Evolutionary conservation across 1,140 invertebrate species (phyloP), one percentile per base, ranked within the genome.

Genomic region (Calosoma granatense): DNA sequence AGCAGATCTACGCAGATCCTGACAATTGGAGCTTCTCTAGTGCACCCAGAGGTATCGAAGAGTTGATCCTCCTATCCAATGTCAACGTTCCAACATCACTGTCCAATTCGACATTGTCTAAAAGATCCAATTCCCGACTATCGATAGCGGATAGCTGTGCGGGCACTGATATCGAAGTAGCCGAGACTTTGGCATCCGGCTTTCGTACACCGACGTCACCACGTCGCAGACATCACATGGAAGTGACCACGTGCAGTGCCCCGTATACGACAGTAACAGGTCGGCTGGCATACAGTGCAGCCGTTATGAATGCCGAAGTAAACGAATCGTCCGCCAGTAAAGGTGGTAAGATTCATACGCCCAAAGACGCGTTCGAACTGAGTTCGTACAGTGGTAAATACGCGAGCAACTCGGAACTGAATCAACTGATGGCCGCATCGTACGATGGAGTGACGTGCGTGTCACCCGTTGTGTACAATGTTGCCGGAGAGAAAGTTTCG

Each of bases 1-100:
- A 82, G 64, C 81, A 81, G 65, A 78, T 87, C 51, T 86, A 85
- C 60, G 74, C 79, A 1, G 79, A 82, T 56, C 79, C 80, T 4
- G 84, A 88, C 60, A 84, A 81, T 65, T 88, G 86, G 86, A 82
- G 76, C n/a, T 84, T 84, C 57, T 81, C 81, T 21, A 81, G 80
- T 65, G 81, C 78, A 71, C 75, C 77, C 61, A 74, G 76, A 64
- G 77, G 73, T 65, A 76, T 79, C 67, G 75, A 78, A 61, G 78
- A 80, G 57, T 71, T 80, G 55, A 71, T 79, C 63, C 65, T 79
- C 56, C 51, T 74, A n/a, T 65, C 65, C 2, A 69, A 71, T 60
- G 61, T 61, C 23, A 69, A 69, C 43, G 61, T 71, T 19, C 68
- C 69, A 9, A 65, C 61, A 54, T 55, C 60, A 22, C 23, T 63